Evolutionary conservation across 2,888 invertebrate species (phyloP).

Genomic region (Leptopilina myrica): DNA sequence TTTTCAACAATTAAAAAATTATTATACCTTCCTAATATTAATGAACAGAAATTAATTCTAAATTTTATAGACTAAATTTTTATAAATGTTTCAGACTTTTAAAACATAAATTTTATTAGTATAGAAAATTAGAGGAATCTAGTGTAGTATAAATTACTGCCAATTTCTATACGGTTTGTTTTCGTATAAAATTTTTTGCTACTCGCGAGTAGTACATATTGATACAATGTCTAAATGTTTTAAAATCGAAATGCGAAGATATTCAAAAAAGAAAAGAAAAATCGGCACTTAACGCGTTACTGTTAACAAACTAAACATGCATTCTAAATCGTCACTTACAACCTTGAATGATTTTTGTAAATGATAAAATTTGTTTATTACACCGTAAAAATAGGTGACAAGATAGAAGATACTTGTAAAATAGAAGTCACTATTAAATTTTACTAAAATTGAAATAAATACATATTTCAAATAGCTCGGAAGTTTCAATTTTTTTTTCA

Average conservation of each 20-base stretch:
- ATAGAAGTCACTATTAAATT: too few species aligned
- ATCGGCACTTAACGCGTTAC: conserved; percentile 4
- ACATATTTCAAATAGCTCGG: too few species aligned
- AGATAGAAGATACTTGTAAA: neutral
- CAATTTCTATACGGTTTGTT: neutral
- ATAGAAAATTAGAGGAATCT: too few species aligned
- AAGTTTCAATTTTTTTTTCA: too few species aligned
- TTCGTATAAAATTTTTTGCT: neutral
- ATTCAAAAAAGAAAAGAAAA: neutral
- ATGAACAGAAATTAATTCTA: too few species aligned
- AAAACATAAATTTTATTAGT: too few species aligned
- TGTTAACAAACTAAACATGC: conserved; percentile 9
- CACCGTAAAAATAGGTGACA: neutral
- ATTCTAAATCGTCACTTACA: conserved; percentile 10
- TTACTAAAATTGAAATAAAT: too few species aligned
- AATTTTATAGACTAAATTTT: too few species aligned
- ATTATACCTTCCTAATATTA: too few species aligned
- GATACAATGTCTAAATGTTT: conserved; percentile 13
- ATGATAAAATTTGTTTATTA: neutral
- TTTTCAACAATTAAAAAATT: too few species aligned
- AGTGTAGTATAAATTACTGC: too few species aligned
- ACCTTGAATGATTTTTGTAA: conserved; percentile 18
- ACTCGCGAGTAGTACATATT: neutral
- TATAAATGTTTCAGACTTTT: too few species aligned
- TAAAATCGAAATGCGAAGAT: neutral